A percentile compares a stretch with the other conserved stretches of the same genome.
phyloP scores from a whole-genome alignment of 2,888 invertebrate species.

The Nudaria mundana region DNA sequence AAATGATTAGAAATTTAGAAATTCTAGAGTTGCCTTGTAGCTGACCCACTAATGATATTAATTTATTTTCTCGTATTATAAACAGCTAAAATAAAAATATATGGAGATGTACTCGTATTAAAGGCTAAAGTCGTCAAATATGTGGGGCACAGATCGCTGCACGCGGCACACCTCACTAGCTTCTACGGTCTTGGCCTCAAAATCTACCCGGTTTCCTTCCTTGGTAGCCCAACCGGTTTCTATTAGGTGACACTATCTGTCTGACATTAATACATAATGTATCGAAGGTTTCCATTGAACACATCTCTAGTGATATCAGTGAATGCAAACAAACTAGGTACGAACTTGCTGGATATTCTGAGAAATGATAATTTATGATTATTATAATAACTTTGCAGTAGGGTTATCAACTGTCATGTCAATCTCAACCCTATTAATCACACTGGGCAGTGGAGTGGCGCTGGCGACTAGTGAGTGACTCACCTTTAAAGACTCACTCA shows the following conservation, averaged over 20 bases:
- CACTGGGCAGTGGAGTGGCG: constrained; percentile 44
- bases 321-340: constrained; percentile 34
- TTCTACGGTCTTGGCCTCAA: constrained; percentile 66
- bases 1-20: not conserved
- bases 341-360: constrained; percentile 35
- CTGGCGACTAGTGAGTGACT: constrained; percentile 31
- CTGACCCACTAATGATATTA: not conserved
- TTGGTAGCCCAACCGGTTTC: constrained; percentile 70
- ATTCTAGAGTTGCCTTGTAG: not conserved
- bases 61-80: not conserved
- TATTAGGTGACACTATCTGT: constrained; percentile 54
- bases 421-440: constrained; percentile 60
- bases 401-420: constrained; percentile 50
- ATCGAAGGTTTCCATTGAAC: constrained; percentile 26
- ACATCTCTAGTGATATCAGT: constrained; percentile 27
- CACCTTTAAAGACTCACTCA: too few species aligned
- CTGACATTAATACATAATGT: constrained; percentile 46
- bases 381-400: constrained; percentile 47
- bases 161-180: constrained; percentile 25
- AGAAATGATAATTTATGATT: constrained; percentile 39
- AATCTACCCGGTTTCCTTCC: constrained; percentile 72
- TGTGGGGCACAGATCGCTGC: constrained; percentile 51
- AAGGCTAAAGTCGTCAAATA: constrained; percentile 43
- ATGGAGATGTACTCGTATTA: not conserved
- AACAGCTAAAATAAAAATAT: not conserved